Evolutionary conservation across 1,140 invertebrate species (phyloP).

Genomic region (Lordiphosa collinella): DNA sequence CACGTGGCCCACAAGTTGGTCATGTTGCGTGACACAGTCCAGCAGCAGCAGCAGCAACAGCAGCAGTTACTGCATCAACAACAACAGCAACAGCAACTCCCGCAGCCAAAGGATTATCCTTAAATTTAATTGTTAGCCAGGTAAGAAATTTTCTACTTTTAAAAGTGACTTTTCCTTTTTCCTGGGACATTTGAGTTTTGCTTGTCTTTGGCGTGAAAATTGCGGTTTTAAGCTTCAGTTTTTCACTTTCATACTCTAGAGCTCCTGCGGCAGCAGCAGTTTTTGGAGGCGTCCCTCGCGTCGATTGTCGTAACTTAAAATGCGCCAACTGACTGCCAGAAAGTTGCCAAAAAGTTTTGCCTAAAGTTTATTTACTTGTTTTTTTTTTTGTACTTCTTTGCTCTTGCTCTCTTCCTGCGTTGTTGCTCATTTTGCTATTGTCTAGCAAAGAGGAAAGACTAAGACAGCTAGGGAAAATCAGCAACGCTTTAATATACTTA

Average conservation of each 20-base stretch:
- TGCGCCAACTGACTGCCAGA: slow-evolving; percentile 69
- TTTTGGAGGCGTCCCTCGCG: slow-evolving; percentile 3
- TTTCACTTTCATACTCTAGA: slow-evolving; percentile 47
- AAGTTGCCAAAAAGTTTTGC: slow-evolving; percentile 65
- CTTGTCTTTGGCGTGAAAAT: slow-evolving; percentile 26
- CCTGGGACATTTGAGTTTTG: slow-evolving; percentile 5
- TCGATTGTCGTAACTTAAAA: slow-evolving; percentile 72
- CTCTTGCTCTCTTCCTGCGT: not conserved
- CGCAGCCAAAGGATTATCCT: slow-evolving; percentile 51
- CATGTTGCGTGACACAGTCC: slow-evolving; percentile 63
- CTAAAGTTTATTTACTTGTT: slow-evolving; percentile 72
- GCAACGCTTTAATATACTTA: not conserved
- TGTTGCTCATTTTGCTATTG: slow-evolving; percentile 34
- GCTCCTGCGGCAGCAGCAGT: slow-evolving; percentile 6
- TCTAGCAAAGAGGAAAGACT: slow-evolving; percentile 19
- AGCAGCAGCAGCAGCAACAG: slow-evolving; percentile 15
- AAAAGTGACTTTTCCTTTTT: slow-evolving; percentile 23
- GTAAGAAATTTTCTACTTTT: slow-evolving; percentile 43
- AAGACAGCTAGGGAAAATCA: not conserved
- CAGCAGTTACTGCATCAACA: slow-evolving; percentile 17
- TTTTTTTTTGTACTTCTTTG: slow-evolving; percentile 28
- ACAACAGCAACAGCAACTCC: slow-evolving; percentile 20
- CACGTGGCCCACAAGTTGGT: slow-evolving; percentile 59
- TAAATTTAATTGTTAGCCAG: slow-evolving; percentile 36
- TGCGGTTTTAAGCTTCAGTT: slow-evolving; percentile 60